A percentile compares a stretch with the other conserved stretches of the same genome.
phyloP scores from a whole-genome alignment of 2,888 invertebrate genomes.

The Lasioglossum marginatum region DNA sequence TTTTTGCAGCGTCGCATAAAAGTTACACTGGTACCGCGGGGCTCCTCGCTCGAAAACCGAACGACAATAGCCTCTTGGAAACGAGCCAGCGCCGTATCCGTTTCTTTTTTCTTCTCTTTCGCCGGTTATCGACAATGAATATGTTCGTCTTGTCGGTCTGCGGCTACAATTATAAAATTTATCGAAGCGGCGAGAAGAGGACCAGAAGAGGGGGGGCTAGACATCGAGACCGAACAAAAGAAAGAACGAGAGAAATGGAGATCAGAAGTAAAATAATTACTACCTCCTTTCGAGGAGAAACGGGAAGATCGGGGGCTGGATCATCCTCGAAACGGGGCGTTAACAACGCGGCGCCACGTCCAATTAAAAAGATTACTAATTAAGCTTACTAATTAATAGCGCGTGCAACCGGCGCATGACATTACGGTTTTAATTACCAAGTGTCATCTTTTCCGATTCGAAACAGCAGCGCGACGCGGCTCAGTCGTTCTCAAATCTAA shows the following conservation, averaged over 20 bases:
- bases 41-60: slow-evolving; percentile 49
- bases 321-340: slow-evolving; percentile 35
- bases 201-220: not conserved
- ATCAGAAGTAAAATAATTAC: slow-evolving; percentile 36
- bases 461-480: not conserved
- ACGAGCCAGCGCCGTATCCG: slow-evolving; percentile 61
- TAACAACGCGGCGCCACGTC: slow-evolving; percentile 46
- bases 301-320: slow-evolving; percentile 32
- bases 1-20: slow-evolving; percentile 49
- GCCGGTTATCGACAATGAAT: slow-evolving; percentile 37
- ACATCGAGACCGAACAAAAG: slow-evolving; percentile 4
- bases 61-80: slow-evolving; percentile 71
- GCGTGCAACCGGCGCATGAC: slow-evolving; percentile 23
- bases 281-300: not conserved
- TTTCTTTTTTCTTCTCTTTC: slow-evolving; percentile 8
- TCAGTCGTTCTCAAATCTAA: slow-evolving; percentile 61
- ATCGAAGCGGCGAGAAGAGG: not conserved
- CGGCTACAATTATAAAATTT: slow-evolving; percentile 38
- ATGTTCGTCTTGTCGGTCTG: slow-evolving; percentile 13
- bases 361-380: slow-evolving; percentile 61
- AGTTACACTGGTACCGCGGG: slow-evolving; percentile 41
- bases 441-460: slow-evolving; percentile 52
- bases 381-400: slow-evolving; percentile 63
- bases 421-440: slow-evolving; percentile 58
- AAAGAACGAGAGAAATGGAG: not conserved